phyloP scores from a whole-genome alignment of 2,888 invertebrate genomes.

The Belgica antarctica region DNA sequence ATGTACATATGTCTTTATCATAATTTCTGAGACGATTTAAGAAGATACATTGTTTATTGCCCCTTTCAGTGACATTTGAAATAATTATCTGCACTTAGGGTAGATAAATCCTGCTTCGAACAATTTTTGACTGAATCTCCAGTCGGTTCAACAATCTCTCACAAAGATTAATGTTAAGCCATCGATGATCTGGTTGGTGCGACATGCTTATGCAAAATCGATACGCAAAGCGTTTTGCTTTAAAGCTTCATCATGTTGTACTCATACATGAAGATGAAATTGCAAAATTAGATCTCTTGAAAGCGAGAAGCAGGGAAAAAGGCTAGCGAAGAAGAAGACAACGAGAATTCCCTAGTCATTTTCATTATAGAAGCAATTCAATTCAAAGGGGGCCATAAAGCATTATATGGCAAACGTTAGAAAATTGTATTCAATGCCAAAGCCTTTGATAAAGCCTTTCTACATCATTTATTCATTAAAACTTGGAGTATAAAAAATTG shows the following conservation, averaged over 20 bases:
- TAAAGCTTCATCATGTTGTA: slow-evolving; percentile 16
- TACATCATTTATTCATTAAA: slow-evolving; percentile 44
- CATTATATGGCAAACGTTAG: slow-evolving; percentile 12
- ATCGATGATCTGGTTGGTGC: background rate
- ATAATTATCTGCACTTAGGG: too few relatives aligned
- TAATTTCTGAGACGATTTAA: too few relatives aligned
- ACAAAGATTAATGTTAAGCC: background rate
- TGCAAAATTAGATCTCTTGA: slow-evolving; percentile 31
- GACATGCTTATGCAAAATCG: background rate
- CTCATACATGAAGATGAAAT: slow-evolving; percentile 5
- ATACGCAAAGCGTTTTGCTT: background rate
- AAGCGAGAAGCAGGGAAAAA: too few relatives aligned
- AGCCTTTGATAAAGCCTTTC: slow-evolving; percentile 42
- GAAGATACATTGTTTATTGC: too few relatives aligned
- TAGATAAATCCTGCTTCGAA: too few relatives aligned
- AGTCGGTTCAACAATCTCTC: too few relatives aligned
- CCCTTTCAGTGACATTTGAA: too few relatives aligned
- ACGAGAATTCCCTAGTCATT: slow-evolving; percentile 35
- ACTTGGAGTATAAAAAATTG: slow-evolving; percentile 6
- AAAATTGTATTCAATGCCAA: background rate
- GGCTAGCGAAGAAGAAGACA: background rate
- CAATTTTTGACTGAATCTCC: too few relatives aligned
- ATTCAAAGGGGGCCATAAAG: slow-evolving; percentile 30
- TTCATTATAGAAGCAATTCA: slow-evolving; percentile 41
- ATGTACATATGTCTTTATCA: too few relatives aligned